phyloP scores from a whole-genome alignment of 2,888 invertebrate genomes.

The Paralinhomoeus sp. region DNA sequence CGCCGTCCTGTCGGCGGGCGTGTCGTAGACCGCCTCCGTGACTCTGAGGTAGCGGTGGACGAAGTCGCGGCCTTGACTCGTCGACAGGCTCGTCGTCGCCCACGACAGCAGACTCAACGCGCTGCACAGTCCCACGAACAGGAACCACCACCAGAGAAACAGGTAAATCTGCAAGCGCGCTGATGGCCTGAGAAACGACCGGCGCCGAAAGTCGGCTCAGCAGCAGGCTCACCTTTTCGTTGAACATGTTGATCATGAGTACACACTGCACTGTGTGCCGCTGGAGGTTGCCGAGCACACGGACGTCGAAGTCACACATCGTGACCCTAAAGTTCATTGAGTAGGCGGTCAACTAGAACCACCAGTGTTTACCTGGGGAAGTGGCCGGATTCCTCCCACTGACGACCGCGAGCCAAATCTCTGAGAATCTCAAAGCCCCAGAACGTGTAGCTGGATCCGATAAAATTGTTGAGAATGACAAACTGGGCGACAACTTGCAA shows the following conservation, averaged over 20 bases:
- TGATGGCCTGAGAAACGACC: too few relatives aligned
- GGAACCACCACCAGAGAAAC: constrained; percentile 35
- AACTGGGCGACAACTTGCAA: constrained; percentile 22
- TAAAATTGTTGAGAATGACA: constrained; percentile 25
- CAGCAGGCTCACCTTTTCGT: constrained; percentile 24
- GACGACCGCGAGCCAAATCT: constrained; percentile 18
- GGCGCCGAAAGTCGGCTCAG: too few relatives aligned
- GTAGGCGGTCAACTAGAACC: too few relatives aligned
- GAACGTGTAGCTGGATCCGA: constrained; percentile 22
- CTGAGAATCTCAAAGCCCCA: constrained; percentile 24
- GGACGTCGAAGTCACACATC: constrained; percentile 27
- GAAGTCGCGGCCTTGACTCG: constrained; percentile 10
- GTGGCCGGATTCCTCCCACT: constrained; percentile 23
- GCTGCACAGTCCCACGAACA: constrained; percentile 30
- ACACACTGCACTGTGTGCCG: constrained; percentile 26
- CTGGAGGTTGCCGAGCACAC: constrained; percentile 31
- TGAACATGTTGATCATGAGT: constrained; percentile 22
- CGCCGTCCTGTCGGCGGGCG: not conserved
- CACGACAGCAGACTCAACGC: constrained; percentile 29
- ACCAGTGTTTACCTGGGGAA: too few relatives aligned
- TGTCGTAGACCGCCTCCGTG: constrained; percentile 5
- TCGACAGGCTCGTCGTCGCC: constrained; percentile 22
- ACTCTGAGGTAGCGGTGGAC: constrained; percentile 18
- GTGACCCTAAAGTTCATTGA: too few relatives aligned
- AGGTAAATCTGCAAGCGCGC: constrained; percentile 18